Evolutionary conservation across 1,140 invertebrate species (phyloP), one percentile per base, ranked within the genome.

Genomic region (Megalopta genalis): DNA sequence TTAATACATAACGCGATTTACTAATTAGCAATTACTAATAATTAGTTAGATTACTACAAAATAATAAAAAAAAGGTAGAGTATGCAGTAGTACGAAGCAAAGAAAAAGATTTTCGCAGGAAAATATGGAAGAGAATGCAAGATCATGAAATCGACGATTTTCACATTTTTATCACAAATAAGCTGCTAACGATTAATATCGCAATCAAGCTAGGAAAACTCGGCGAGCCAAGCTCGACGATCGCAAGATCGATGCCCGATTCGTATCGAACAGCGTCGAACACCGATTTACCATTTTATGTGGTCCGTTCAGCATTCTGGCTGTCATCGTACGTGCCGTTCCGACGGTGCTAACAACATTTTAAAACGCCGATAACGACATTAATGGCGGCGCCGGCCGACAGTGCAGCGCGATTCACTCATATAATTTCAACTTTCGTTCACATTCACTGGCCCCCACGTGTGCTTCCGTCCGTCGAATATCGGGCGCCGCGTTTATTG

Each of bases 271-370:
- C 18, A 46, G 32, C 49, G 42, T 9, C 2, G 49, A 52, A 10
- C n/a, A 9, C 4, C 66, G 54, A 84, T 71, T 82, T 82, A 84
- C 83, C 83, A 79, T 84, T 84, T 82, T 84, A 57, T 64, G 80
- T 23, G 60, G 52, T 6, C 72, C 78, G 69, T 80, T 82, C 23
- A 60, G 37, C 82, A 73, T 72, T 14, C 6, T 37, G 57, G 52
- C 42, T 60, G 71, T 84, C 79, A 84, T 84, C 66, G 77, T 72
- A 18, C 27, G 27, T 39, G 59, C 46, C 42, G 49, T 23, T 42
- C 72, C 49, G 42, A 49, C 57, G 60, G 54, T 16, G 46, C 49
- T 49, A 52, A 57, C 52, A 74, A 74, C 77, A 79, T 79, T 74
- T 70, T 65, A 54, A 73, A 64, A 76, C 64, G 59, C 18, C 60